phyloP scores from a whole-genome alignment of 1,140 invertebrate genomes.

The Carposina sasakii region DNA sequence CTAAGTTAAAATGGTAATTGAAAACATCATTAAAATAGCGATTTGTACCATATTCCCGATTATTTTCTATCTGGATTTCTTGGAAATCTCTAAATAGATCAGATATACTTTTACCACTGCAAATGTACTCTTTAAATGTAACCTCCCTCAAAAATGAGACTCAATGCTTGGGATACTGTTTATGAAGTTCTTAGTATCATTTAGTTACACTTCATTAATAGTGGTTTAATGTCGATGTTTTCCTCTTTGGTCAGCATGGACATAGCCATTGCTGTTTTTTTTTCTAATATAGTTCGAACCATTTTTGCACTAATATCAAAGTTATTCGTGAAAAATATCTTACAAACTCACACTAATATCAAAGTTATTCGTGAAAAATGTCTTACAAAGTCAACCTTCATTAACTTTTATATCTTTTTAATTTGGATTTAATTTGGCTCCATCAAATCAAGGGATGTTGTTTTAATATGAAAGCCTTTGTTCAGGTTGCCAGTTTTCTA shows the following conservation, averaged over 20 bases:
- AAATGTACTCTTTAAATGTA: conserved; percentile 39
- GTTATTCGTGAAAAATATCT: conserved; percentile 27
- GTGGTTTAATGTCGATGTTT: conserved; percentile 2
- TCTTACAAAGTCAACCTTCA: conserved; percentile 25
- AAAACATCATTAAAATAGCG: conserved; percentile 39
- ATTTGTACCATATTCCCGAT: conserved; percentile 22
- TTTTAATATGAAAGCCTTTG: neutral
- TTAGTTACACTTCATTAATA: neutral
- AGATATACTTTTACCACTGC: conserved; percentile 35
- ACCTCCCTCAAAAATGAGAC: conserved; percentile 36
- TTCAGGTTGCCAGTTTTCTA: neutral
- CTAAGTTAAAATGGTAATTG: conserved; percentile 43
- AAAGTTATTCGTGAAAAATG: conserved; percentile 25
- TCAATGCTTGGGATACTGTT: conserved; percentile 36
- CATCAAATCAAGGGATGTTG: neutral
- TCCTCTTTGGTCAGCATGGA: conserved; percentile 12
- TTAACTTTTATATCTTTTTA: too few relatives aligned
- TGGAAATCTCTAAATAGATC: conserved; percentile 40
- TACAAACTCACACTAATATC: conserved; percentile 19
- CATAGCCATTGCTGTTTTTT: conserved; percentile 17
- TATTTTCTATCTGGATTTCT: conserved; percentile 18
- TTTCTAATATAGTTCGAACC: conserved; percentile 31
- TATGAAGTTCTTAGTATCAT: conserved; percentile 27
- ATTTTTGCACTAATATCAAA: conserved; percentile 23
- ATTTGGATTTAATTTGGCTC: neutral